Evolutionary conservation across 2,888 invertebrate species (phyloP).

Genomic region (Ligdia adustata): DNA sequence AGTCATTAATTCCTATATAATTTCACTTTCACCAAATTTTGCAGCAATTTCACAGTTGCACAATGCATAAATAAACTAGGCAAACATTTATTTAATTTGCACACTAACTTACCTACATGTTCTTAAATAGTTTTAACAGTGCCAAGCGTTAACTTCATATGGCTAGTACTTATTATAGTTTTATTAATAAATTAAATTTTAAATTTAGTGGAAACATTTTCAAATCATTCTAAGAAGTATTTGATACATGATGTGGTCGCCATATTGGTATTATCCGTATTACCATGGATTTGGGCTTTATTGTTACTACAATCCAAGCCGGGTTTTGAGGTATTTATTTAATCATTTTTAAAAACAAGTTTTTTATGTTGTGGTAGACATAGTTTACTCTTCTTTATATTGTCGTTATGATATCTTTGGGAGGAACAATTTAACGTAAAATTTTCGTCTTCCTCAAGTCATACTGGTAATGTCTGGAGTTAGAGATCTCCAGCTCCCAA

Average conservation of each 20-base stretch:
- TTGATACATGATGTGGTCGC: conserved; percentile 22
- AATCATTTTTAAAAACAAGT: neutral
- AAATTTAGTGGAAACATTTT: neutral
- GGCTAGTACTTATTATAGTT: neutral
- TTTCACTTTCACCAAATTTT: conserved; percentile 14
- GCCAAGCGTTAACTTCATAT: neutral
- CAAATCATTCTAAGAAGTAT: no score
- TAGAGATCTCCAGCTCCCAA: no score
- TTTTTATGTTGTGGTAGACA: no score
- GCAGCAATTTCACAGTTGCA: conserved; percentile 22
- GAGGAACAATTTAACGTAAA: no score
- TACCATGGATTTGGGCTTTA: conserved; percentile 13
- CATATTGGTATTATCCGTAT: conserved; percentile 10
- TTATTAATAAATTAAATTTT: no score
- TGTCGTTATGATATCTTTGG: no score
- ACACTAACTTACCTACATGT: neutral
- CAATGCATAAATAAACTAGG: conserved; percentile 18
- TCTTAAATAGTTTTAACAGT: neutral
- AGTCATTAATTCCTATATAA: conserved; percentile 21
- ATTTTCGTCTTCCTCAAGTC: no score
- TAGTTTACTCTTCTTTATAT: no score
- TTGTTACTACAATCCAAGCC: conserved; percentile 5
- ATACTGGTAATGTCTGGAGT: no score
- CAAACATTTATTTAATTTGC: conserved; percentile 13
- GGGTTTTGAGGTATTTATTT: conserved; percentile 22